Conservation (phyloP, 2,888 invertebrate genomes). For the Eugnorisma glareosa region DNA sequence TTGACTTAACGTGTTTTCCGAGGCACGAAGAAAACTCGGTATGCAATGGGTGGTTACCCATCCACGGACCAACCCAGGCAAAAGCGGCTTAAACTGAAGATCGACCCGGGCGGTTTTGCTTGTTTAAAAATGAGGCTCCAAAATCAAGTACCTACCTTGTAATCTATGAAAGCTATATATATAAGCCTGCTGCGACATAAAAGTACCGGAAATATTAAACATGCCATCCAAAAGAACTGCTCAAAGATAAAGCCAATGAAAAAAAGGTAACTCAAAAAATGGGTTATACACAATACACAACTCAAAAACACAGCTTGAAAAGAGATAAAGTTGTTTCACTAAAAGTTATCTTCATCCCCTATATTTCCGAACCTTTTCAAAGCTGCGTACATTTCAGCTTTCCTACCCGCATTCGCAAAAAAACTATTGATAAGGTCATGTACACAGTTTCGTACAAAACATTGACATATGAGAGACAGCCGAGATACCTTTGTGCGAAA, state of each 20-base stretch:
- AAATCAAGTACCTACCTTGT: too few species aligned
- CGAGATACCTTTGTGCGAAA: constrained; percentile 24
- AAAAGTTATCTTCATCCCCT: not conserved
- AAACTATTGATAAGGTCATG: constrained; percentile 10
- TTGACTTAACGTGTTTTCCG: too few species aligned
- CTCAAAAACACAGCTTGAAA: not conserved
- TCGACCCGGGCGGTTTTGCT: too few species aligned
- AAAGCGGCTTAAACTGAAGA: too few species aligned
- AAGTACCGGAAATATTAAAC: too few species aligned
- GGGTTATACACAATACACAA: not conserved
- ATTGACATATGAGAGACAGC: constrained; percentile 24
- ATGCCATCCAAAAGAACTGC: not conserved
- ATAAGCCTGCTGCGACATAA: too few species aligned
- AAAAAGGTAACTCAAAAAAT: not conserved
- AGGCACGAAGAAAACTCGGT: too few species aligned
- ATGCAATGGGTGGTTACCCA: too few species aligned
- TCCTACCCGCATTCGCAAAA: constrained; percentile 24
- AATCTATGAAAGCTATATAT: too few species aligned
- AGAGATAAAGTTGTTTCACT: not conserved
- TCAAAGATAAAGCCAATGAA: not conserved
- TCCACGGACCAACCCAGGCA: too few species aligned
- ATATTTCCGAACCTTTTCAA: constrained; percentile 4
- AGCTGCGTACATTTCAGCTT: not conserved
- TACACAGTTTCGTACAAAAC: not conserved
- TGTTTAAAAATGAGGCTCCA: too few species aligned